These are phyloP conservation scores for Alligator sinensis DNA, from an alignment of 2,113 vertebrate species.

Conservation along the genomic window DNA sequence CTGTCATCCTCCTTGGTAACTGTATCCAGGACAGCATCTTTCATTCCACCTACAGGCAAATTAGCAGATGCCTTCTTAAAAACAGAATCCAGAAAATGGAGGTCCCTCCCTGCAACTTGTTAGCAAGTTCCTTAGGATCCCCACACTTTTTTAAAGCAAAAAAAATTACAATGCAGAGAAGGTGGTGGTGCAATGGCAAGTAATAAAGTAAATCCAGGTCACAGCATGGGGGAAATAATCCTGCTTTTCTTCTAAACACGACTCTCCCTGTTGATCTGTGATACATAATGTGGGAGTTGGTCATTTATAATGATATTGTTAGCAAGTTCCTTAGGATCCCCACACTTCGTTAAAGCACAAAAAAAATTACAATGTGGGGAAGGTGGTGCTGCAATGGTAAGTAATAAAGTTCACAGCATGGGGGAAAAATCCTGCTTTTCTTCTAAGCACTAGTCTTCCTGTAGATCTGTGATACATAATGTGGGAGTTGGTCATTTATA, in stretches of 20 bases:
- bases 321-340: not conserved
- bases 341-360: not conserved
- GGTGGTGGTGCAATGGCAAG: not conserved
- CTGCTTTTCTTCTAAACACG: not conserved
- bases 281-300: too few species aligned
- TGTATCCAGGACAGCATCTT: slow-evolving; percentile 6
- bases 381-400: rapidly evolving
- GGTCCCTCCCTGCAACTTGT: not conserved
- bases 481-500: not conserved
- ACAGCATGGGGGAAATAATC: too few species aligned
- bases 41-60: slow-evolving; percentile 40
- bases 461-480: not conserved
- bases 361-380: not conserved
- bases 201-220: not conserved
- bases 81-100: rapidly evolving
- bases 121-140: not conserved
- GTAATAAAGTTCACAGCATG: rapidly evolving
- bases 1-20: slow-evolving; percentile 52
- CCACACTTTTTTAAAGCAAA: not conserved
- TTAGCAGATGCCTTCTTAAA: slow-evolving; percentile 24
- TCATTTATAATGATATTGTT: rapidly evolving
- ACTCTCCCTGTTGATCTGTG: not conserved
- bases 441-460: rapidly evolving
- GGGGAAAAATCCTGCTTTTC: not conserved
- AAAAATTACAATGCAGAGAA: not conserved